phyloP scores from a whole-genome alignment of 2,797 vertebrate genomes.

The Hyperoplus immaculatus region DNA sequence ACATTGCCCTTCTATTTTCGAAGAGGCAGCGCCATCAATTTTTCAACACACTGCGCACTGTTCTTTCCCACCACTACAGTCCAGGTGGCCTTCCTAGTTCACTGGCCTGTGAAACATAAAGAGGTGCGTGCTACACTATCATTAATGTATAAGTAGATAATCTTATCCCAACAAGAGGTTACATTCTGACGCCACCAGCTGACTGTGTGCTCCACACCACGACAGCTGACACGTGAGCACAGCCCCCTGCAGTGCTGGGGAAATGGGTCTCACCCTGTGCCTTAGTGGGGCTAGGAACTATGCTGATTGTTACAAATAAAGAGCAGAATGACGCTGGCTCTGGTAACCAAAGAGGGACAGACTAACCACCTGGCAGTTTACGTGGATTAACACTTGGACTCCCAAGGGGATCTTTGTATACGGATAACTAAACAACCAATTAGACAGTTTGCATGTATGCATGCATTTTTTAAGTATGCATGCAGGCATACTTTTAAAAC shows the following conservation, averaged over 20 bases:
- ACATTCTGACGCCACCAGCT: constrained; percentile 36
- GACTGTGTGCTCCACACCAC: constrained; percentile 24
- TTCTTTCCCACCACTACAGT: constrained; percentile 45
- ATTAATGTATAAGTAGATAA: constrained; percentile 74
- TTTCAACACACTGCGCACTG: constrained; percentile 43
- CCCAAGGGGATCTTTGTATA: constrained; percentile 6
- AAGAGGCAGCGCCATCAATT: constrained; percentile 55
- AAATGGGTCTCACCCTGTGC: constrained; percentile 25
- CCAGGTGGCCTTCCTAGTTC: constrained; percentile 68
- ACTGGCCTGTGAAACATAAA: constrained; percentile 32
- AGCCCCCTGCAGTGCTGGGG: constrained; percentile 38
- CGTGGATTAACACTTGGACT: constrained; percentile 40
- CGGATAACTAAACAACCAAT: constrained; percentile 25
- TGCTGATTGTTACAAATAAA: constrained; percentile 32
- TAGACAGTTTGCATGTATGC: not conserved
- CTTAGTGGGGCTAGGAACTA: constrained; percentile 1
- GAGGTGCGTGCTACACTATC: constrained; percentile 56
- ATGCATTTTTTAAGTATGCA: too few species aligned
- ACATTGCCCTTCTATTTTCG: constrained; percentile 15
- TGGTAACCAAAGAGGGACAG: constrained; percentile 36
- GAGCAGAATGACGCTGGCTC: constrained; percentile 1
- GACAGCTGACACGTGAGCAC: constrained; percentile 42
- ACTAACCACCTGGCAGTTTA: constrained; percentile 3
- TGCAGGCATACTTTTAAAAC: not conserved
- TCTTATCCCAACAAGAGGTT: constrained; percentile 51